phyloP scores from a whole-genome alignment of 2,113 vertebrate genomes.

The Daubentonia madagascariensis region DNA sequence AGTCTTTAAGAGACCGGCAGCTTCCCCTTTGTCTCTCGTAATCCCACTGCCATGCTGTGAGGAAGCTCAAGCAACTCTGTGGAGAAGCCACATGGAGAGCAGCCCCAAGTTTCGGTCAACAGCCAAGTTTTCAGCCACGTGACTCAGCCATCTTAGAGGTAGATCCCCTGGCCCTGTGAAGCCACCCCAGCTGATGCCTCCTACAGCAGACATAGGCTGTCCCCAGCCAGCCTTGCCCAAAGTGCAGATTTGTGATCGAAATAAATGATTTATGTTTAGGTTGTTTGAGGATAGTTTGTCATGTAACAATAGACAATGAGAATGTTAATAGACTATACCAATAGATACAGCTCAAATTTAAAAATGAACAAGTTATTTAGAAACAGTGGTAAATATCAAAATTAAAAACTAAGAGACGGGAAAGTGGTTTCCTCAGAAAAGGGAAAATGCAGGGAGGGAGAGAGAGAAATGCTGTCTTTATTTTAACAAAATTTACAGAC shows the following conservation, averaged over 20 bases:
- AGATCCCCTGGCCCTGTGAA: neutral
- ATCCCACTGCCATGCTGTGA: neutral
- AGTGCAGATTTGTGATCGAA: too few species aligned
- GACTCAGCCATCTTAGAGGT: neutral
- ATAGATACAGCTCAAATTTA: neutral
- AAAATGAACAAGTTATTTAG: neutral
- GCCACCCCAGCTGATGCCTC: neutral
- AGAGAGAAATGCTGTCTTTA: neutral
- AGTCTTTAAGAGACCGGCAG: neutral
- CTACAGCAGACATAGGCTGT: neutral
- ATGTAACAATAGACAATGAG: too few species aligned
- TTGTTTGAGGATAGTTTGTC: too few species aligned
- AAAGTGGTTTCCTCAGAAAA: neutral
- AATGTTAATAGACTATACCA: neutral
- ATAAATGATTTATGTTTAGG: too few species aligned
- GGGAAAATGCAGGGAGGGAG: accelerated
- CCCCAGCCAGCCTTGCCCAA: neutral
- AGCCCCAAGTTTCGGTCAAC: neutral
- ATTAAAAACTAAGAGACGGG: neutral
- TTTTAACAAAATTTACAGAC: neutral
- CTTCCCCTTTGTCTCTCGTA: neutral
- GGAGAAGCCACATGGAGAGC: neutral
- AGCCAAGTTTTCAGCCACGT: neutral
- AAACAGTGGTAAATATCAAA: neutral
- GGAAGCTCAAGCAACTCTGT: neutral